Evolutionary conservation across 2,797 vertebrate genomes (phyloP), one percentile per base, ranked within the genome.

Genomic region (Anisognathus igniventris): DNA sequence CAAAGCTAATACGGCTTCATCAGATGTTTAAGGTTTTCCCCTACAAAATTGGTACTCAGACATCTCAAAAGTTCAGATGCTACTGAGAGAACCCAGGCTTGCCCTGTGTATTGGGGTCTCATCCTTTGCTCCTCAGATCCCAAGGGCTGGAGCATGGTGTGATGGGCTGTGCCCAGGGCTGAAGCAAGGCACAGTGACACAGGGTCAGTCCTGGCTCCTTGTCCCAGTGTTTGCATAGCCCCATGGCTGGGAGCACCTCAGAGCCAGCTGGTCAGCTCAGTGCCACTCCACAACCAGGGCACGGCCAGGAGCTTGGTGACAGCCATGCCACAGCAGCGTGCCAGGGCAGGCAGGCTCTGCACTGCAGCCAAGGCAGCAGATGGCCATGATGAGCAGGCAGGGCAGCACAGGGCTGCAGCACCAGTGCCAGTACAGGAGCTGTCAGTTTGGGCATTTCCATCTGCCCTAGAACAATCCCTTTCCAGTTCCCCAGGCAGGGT

Each of bases 331-430:
- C 0, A 3, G 61, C 76, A 62, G 40, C 22, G 25, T 39, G 57
- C 35, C 57, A 45, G 50, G 10, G 20, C 11, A 24, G 62, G 51
- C 30, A 42, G 33, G 58, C 66, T 61, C 62, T 0, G 2, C 12
- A 28, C 0, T 9, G 44, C 33, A 72, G 73, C 88, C 77, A 86
- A 35, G 77, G 39, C 70, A 87, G 84, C 88, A 96, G 92, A 93
- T 95, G 92, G 71, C 62, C 2, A 0, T 12, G 62, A 54, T 15
- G 58, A 81, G 42, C 62, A 47, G 79, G 61, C 53, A 88, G 83
- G 37, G 50, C 19, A 90, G 54, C 54, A 68, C 42, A 31, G 25
- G 50, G 8, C 30, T 23, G 19, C 0, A 1, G 57, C 80, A 61
- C 12, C 1, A 0, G 64, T 70, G 67, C 44, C 78, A 68, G 73